These are phyloP conservation scores for Oryzias sinensis DNA, from an alignment of 2,797 vertebrate species.

Conservation along the genomic window DNA sequence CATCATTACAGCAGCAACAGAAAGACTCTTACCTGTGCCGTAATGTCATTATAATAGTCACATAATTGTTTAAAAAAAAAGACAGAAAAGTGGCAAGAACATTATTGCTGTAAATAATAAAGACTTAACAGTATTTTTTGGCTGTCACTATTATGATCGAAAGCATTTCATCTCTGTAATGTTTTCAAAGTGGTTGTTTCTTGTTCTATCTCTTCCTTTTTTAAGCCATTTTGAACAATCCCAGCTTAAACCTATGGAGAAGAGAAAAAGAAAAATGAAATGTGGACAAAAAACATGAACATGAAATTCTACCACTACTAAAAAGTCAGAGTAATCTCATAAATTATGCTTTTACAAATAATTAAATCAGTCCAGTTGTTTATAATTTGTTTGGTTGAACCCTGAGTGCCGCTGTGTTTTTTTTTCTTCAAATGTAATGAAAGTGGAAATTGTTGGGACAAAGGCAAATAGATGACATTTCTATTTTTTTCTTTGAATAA, in stretches of 20 bases:
- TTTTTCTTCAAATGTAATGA: slow-evolving; percentile 55
- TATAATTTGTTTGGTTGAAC: slow-evolving; percentile 50
- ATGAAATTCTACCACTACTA: slow-evolving; percentile 42
- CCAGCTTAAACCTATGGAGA: slow-evolving; percentile 30
- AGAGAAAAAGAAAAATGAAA: slow-evolving; percentile 29
- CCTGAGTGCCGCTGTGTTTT: slow-evolving; percentile 58
- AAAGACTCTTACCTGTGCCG: slow-evolving; percentile 59
- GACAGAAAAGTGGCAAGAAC: slow-evolving; percentile 48
- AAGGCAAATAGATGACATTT: slow-evolving; percentile 51
- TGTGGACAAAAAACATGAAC: slow-evolving; percentile 57
- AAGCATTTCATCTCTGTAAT: slow-evolving; percentile 65
- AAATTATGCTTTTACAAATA: slow-evolving; percentile 54
- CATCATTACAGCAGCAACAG: slow-evolving; percentile 51
- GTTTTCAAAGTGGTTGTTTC: slow-evolving; percentile 68
- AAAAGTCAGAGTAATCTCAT: slow-evolving; percentile 57
- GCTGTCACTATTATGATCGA: slow-evolving; percentile 62
- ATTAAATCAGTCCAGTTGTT: slow-evolving; percentile 47
- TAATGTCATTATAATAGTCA: slow-evolving; percentile 57
- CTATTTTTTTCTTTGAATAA: slow-evolving; percentile 74
- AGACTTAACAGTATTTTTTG: slow-evolving; percentile 62
- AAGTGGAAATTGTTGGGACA: slow-evolving; percentile 52
- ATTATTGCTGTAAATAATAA: slow-evolving; percentile 75
- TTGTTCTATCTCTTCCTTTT: slow-evolving; percentile 46
- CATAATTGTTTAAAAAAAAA: slow-evolving; percentile 47
- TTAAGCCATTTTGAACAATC: slow-evolving; percentile 60